These are phyloP conservation scores for Plusia festucae DNA, from an alignment of 2,888 invertebrate species.

Conservation along the genomic window DNA sequence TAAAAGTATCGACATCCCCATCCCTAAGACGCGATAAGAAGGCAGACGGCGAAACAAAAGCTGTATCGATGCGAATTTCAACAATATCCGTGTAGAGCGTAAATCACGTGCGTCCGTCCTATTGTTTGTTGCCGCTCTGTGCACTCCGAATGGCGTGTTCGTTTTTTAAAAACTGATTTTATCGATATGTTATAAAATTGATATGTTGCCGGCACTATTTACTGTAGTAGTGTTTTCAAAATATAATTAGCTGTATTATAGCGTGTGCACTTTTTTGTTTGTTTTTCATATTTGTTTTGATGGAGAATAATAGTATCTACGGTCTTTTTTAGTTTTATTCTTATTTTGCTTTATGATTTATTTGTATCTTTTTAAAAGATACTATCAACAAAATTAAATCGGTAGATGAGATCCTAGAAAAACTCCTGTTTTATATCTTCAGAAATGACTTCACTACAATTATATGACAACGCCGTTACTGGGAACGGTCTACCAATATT, in stretches of 20 bases:
- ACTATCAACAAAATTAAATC: neutral
- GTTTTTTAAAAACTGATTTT: slow-evolving; percentile 55
- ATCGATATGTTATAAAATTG: slow-evolving; percentile 54
- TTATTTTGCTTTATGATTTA: neutral
- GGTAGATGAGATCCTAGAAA: too few species aligned
- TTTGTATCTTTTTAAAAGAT: neutral
- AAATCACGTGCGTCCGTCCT: slow-evolving; percentile 60
- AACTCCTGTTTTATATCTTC: neutral
- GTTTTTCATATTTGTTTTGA: neutral
- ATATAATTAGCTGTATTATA: slow-evolving; percentile 6
- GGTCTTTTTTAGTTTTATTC: neutral
- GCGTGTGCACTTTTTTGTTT: slow-evolving; percentile 8
- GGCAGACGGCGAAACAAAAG: slow-evolving; percentile 60
- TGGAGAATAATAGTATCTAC: neutral
- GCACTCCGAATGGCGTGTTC: slow-evolving; percentile 49
- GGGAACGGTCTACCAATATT: neutral
- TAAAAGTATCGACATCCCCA: slow-evolving; percentile 50
- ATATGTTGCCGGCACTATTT: slow-evolving; percentile 40
- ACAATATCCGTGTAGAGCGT: slow-evolving; percentile 60
- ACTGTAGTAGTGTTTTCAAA: slow-evolving; percentile 4
- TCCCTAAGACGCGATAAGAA: slow-evolving; percentile 61
- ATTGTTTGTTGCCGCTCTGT: slow-evolving; percentile 61
- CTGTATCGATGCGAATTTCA: slow-evolving; percentile 62
- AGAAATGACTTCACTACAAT: neutral
- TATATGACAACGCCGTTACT: neutral